Evolutionary conservation across 2,888 invertebrate species (phyloP), one percentile per base, ranked within the genome.

Genomic region (Protophormia terraenovae): DNA sequence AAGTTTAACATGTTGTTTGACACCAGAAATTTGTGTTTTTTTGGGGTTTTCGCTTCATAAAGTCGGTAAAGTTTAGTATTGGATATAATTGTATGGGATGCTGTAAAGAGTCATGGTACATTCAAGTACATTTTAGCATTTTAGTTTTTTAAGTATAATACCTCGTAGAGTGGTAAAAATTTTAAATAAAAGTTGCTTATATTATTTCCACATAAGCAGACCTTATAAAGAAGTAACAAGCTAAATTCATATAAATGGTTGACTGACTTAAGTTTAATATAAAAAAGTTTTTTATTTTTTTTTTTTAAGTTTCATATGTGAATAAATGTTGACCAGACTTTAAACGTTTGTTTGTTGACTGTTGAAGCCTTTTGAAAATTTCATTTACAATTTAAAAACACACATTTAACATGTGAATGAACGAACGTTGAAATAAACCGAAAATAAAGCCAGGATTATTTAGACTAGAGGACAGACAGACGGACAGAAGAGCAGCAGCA

Each of bases 21-120:
- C 90, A 90, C 90, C 89, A 88, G 88, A 90, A n/a, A 90, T 90
- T 90, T 90, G 90, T 90, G 89, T 89, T 88, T 69, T 53, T 64
- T 69, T 62, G 22, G n/a, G 24, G 35, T 86, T 87, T 89, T 87
- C 86, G 80, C 2, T 22, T 10, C 50, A 19, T 50, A 22, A 32
- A 58, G 16, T 12, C 50, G 14, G 78, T 8, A n/a, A n/a, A 29
- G 64, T 55, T 69, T n/a, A n/a, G n/a, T n/a, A n/a, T n/a, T n/a
- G n/a, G n/a, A n/a, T n/a, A n/a, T n/a, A n/a, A n/a, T n/a, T n/a
- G n/a, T n/a, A n/a, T 67, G 73, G 62, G 58, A 58, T 84, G 60
- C 55, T 82, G 82, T 41, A 14, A 45, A 79, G n/a, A n/a, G 83
- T 64, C 83, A 83, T 80, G 80, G 83, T 50, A 76, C 64, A 3